Evolutionary conservation across 2,797 vertebrate genomes (phyloP), one percentile per base, ranked within the genome.

Genomic region (Bradypodion pumilum): DNA sequence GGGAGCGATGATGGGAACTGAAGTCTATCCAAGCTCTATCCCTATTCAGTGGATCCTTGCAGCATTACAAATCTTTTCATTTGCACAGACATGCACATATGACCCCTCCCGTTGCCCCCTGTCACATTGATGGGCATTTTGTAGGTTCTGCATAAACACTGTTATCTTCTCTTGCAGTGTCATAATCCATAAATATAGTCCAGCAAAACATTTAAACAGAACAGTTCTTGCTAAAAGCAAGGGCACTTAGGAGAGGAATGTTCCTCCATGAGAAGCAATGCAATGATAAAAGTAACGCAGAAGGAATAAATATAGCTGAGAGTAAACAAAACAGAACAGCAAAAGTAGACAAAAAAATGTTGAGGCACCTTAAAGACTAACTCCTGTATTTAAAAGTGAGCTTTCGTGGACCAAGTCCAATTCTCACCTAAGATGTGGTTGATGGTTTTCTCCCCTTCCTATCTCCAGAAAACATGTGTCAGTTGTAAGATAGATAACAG

Each of bases 391-490:
- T n/a, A n/a, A n/a, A n/a, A n/a, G n/a, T n/a, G n/a, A n/a, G n/a
- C n/a, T n/a, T n/a, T n/a, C n/a, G n/a, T n/a, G n/a, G n/a, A n/a
- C n/a, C n/a, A n/a, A n/a, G n/a, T n/a, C n/a, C n/a, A n/a, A n/a
- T n/a, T n/a, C n/a, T n/a, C 94, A 87, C 83, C 68, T 85, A 68
- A 90, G 85, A 87, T 92, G 92, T 91, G 70, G 32, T 87, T 84
- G 91, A 46, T 93, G 92, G 86, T 86, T 42, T 83, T 86, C 89
- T 94, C 77, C 85, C 91, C 91, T 91, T 70, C 68, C 85, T 94
- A 89, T 93, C 92, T 92, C 87, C 86, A 85, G 78, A 75, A 88
- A 95, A 83, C 92, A 93, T 8, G 68, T 91, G 93, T 80, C 91
- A 91, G 86, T 85, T 84, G 85, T 75, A 87, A 92, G 90, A 87